Conservation (phyloP, 2,888 invertebrate species). For the Eupsilia transversa region DNA sequence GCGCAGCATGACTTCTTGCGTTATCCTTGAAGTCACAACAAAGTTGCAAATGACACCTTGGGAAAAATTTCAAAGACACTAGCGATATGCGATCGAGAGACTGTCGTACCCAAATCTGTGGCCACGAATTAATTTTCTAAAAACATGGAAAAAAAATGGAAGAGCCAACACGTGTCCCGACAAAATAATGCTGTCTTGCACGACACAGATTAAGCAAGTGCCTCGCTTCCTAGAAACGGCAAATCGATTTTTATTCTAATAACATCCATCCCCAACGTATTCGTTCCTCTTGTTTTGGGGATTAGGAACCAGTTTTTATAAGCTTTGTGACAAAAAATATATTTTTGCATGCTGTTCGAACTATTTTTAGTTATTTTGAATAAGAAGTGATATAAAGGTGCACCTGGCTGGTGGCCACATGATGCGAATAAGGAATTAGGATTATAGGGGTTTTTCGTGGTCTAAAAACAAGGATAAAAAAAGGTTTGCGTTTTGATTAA, state of each 20-base stretch:
- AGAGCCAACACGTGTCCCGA: conserved; percentile 83
- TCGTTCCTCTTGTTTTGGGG: conserved; percentile 79
- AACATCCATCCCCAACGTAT: conserved; percentile 67
- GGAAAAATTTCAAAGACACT: background rate
- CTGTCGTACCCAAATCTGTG: conserved; percentile 20
- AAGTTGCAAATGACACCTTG: background rate
- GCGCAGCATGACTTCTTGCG: background rate
- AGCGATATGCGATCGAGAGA: conserved; percentile 31
- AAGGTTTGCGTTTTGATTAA: background rate
- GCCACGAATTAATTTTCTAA: conserved; percentile 58
- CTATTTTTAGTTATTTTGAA: conserved; percentile 59
- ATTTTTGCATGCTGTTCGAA: conserved; percentile 67
- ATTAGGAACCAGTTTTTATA: conserved; percentile 76
- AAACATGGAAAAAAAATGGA: conserved; percentile 69
- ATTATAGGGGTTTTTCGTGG: conserved; percentile 20
- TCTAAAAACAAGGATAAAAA: conserved; percentile 22
- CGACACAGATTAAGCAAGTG: conserved; percentile 88
- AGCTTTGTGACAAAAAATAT: conserved; percentile 66
- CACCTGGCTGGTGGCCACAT: conserved; percentile 54
- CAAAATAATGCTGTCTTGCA: conserved; percentile 82
- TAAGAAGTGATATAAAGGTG: conserved; percentile 66
- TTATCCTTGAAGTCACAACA: background rate
- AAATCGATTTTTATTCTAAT: conserved; percentile 80
- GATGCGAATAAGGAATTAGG: conserved; percentile 43
- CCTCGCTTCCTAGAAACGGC: conserved; percentile 83